Percentiles rank a stretch among this genome's conserved stretches.
Conservation (phyloP, 2,797 vertebrate species). For the Limnodromus scolopaceus region DNA sequence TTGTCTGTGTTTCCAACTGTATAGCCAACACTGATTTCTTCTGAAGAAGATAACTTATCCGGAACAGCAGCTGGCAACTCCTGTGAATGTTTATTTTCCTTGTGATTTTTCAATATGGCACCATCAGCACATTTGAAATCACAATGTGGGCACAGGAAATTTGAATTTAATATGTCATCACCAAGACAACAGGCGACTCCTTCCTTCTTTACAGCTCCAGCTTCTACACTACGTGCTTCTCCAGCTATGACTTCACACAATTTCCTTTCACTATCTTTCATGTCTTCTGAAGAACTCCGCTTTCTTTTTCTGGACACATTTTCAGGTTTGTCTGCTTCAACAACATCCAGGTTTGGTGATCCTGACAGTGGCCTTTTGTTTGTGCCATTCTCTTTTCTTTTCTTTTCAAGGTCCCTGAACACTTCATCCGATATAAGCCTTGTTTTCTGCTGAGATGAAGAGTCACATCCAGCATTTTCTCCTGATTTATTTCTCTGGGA, state of each 20-base stretch:
- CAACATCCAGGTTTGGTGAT: background rate
- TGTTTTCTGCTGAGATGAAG: background rate
- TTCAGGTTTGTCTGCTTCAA: conserved; percentile 23
- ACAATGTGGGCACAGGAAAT: conserved; percentile 67
- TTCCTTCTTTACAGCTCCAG: background rate
- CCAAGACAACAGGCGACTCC: background rate
- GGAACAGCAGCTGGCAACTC: background rate
- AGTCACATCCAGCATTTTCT: background rate
- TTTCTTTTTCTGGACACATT: conserved; percentile 68
- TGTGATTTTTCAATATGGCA: conserved; percentile 82
- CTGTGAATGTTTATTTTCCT: conserved; percentile 74
- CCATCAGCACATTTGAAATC: conserved; percentile 78
- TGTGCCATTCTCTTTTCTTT: background rate
- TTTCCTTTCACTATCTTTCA: background rate
- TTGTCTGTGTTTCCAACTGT: background rate
- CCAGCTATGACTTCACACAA: background rate
- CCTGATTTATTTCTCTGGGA: background rate
- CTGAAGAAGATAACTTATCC: background rate
- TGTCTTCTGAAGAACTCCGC: conserved; percentile 19
- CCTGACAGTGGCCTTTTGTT: conserved; percentile 57
- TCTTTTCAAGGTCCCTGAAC: background rate
- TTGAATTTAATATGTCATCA: background rate
- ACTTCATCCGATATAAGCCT: background rate
- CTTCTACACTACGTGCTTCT: background rate
- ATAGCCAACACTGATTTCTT: conserved; percentile 7